Percentiles rank a stretch among this genome's conserved stretches.
These are phyloP conservation scores for Piscicola geometra DNA, from an alignment of 2,888 invertebrate species.

Conservation along the genomic window DNA sequence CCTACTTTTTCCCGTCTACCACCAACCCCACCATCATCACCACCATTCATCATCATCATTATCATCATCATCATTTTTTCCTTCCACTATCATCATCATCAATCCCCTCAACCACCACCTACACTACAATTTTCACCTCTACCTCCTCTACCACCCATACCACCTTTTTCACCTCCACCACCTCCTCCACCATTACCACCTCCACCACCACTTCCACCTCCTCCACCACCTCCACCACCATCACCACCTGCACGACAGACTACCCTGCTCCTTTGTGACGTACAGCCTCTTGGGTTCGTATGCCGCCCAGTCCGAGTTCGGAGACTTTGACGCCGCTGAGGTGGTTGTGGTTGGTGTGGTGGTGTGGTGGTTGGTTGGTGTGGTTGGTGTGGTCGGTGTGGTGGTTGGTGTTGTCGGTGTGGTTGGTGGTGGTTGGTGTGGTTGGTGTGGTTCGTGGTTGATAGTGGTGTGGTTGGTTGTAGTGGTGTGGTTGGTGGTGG, in stretches of 20 bases:
- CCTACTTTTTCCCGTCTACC: background rate
- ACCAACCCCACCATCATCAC: background rate
- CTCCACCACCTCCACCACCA: background rate
- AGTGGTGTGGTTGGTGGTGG: slow-evolving; percentile 26
- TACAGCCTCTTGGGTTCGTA: slow-evolving; percentile 88
- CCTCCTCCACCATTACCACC: too few relatives aligned
- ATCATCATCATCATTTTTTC: background rate
- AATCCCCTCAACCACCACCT: background rate
- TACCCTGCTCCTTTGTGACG: slow-evolving; percentile 94
- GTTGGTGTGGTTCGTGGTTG: slow-evolving; percentile 25
- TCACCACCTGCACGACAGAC: slow-evolving; percentile 58
- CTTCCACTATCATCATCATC: slow-evolving; percentile 12
- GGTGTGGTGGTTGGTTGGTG: slow-evolving; percentile 19
- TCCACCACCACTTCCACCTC: background rate
- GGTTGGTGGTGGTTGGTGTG: slow-evolving; percentile 22
- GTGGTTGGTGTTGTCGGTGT: slow-evolving; percentile 1
- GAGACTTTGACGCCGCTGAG: slow-evolving; percentile 73
- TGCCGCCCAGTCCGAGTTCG: slow-evolving; percentile 89
- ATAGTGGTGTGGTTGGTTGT: slow-evolving; percentile 23
- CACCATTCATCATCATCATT: background rate
- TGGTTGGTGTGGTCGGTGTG: slow-evolving; percentile 12
- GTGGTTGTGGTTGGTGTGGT: slow-evolving; percentile 44
- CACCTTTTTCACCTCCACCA: background rate
- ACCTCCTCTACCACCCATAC: background rate
- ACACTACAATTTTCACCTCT: slow-evolving; percentile 56